Evolutionary conservation across 2,113 vertebrate species (phyloP).

Genomic region (Erythrolamprus reginae): DNA sequence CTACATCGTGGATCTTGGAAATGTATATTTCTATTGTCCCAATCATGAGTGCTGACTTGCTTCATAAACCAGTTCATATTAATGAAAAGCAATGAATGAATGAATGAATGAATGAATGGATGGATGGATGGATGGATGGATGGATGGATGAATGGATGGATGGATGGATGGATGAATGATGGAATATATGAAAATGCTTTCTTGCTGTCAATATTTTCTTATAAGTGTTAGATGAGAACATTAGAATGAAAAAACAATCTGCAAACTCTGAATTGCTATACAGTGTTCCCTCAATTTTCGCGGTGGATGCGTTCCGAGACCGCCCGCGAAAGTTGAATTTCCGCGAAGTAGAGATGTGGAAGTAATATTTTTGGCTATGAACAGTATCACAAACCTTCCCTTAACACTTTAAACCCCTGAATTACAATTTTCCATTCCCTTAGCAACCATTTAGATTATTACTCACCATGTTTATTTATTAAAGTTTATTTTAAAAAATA

Average conservation of each 20-base stretch:
- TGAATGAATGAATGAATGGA: not conserved
- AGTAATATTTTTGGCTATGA: too few relatives aligned
- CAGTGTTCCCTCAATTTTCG: too few relatives aligned
- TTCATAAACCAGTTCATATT: not conserved
- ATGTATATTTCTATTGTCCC: not conserved
- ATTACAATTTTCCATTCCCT: too few relatives aligned
- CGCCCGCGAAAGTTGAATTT: too few relatives aligned
- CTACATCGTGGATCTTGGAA: not conserved
- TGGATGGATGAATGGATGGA: not conserved
- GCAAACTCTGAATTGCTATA: not conserved
- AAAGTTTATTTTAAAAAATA: too few relatives aligned
- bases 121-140: not conserved
- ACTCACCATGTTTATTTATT: too few relatives aligned
- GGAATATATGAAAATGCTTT: not conserved
- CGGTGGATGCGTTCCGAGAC: too few relatives aligned
- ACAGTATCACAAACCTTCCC: too few relatives aligned
- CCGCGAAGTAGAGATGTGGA: too few relatives aligned
- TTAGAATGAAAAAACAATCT: not conserved
- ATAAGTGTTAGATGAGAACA: not conserved
- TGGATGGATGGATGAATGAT: not conserved
- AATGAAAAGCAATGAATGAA: not conserved
- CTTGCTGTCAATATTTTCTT: not conserved
- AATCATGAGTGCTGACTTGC: not conserved
- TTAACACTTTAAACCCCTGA: too few relatives aligned
- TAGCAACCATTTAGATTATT: too few relatives aligned